Evolutionary conservation across 2,797 vertebrate species (phyloP).

Genomic region (Leptodactylus fallax): DNA sequence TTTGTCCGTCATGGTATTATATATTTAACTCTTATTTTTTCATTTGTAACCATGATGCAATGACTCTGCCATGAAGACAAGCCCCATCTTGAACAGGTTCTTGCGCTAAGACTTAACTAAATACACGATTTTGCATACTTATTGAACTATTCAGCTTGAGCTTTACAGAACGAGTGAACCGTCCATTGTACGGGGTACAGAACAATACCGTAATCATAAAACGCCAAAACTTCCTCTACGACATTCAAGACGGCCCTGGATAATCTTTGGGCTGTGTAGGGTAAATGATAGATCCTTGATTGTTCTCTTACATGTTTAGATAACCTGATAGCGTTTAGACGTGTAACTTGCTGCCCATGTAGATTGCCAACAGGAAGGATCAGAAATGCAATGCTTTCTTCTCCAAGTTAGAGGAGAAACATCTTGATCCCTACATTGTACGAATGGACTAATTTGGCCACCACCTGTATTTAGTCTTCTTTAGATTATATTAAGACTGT

Average conservation of each 20-base stretch:
- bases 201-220: constrained; percentile 32
- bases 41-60: background rate
- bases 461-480: too few species aligned
- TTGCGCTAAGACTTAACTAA: constrained; percentile 49
- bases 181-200: constrained; percentile 3
- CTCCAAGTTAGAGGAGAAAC: background rate
- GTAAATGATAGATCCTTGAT: background rate
- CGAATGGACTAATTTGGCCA: too few species aligned
- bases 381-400: background rate
- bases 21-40: background rate
- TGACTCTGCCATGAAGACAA: background rate
- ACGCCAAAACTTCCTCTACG: constrained; percentile 24
- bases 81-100: constrained; percentile 22
- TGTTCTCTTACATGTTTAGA: background rate
- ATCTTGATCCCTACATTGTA: too few species aligned
- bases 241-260: background rate
- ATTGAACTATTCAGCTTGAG: constrained; percentile 31
- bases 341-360: background rate
- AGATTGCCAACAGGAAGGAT: background rate
- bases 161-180: constrained; percentile 24
- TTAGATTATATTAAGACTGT: too few species aligned
- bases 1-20: too few species aligned
- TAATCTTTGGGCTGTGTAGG: too few species aligned
- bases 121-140: constrained; percentile 41
- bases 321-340: background rate